These are phyloP conservation scores for Nestor notabilis DNA, from an alignment of 2,113 vertebrate species.

Conservation along the genomic window DNA sequence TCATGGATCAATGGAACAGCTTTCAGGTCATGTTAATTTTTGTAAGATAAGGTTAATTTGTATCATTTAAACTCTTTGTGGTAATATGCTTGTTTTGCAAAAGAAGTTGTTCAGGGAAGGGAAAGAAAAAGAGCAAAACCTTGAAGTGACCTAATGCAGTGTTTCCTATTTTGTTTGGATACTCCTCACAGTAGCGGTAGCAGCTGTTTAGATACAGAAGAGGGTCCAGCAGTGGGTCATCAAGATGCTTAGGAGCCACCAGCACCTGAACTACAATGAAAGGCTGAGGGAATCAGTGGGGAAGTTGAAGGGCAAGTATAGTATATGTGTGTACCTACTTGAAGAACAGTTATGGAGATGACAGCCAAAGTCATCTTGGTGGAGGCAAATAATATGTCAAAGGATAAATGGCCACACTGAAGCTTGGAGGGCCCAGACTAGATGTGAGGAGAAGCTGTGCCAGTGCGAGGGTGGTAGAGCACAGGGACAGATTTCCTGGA, in stretches of 20 bases:
- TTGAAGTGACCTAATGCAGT: neutral
- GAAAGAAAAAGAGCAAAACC: neutral
- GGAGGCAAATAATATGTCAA: neutral
- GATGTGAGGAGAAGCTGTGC: neutral
- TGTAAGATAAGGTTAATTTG: neutral
- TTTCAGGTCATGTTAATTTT: conserved; percentile 4
- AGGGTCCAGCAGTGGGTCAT: neutral
- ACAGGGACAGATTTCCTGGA: neutral
- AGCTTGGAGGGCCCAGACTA: neutral
- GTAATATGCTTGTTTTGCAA: neutral
- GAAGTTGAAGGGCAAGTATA: accelerated
- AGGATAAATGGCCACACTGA: neutral
- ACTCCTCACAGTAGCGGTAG: neutral
- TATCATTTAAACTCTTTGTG: neutral
- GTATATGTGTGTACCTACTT: neutral
- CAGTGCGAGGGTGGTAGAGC: neutral
- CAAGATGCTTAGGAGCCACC: neutral
- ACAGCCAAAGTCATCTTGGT: neutral
- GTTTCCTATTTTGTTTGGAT: neutral
- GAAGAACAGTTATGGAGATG: neutral
- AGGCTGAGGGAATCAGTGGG: neutral
- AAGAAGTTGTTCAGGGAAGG: neutral
- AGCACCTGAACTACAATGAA: neutral
- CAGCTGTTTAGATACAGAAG: neutral
- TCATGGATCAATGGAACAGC: neutral